Percentiles rank a stretch among this genome's conserved stretches.
These are phyloP conservation scores for Champsocephalus esox DNA, from an alignment of 2,797 vertebrate genomes.

Conservation along the genomic window DNA sequence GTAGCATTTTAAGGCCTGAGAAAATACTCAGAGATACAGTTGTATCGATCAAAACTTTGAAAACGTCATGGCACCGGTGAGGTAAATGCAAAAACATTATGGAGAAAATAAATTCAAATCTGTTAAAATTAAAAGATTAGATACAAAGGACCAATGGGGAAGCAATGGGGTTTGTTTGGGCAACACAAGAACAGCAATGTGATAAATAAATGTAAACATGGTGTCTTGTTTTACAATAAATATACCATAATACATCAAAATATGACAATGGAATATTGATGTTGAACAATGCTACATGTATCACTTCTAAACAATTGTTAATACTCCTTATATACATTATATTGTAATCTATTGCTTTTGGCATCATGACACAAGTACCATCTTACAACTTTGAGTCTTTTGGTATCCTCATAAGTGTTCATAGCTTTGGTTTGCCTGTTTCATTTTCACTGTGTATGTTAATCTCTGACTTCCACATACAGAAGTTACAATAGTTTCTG, in stretches of 20 bases:
- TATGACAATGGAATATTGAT: constrained; percentile 1
- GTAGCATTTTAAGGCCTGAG: constrained; percentile 46
- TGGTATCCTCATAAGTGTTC: background rate
- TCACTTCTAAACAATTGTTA: constrained; percentile 15
- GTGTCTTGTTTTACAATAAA: background rate
- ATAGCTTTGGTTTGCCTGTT: background rate
- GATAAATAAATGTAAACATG: background rate
- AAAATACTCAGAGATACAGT: no score
- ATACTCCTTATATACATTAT: background rate
- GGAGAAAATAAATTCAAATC: no score
- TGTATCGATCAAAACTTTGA: no score
- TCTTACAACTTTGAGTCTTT: background rate
- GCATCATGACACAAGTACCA: background rate
- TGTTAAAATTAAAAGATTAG: no score
- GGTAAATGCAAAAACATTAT: no score
- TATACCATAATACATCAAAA: background rate
- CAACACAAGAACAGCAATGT: background rate
- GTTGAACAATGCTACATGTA: constrained; percentile 56
- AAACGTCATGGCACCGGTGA: no score
- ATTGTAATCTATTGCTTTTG: constrained; percentile 2
- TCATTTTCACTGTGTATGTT: background rate
- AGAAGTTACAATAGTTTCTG: constrained; percentile 2
- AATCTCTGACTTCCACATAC: constrained; percentile 6
- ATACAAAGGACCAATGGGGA: background rate
- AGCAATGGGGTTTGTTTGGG: background rate